Evolutionary conservation across 2,113 vertebrate genomes (phyloP), one percentile per base, ranked within the genome.

Genomic region (Acrocephalus kingi): DNA sequence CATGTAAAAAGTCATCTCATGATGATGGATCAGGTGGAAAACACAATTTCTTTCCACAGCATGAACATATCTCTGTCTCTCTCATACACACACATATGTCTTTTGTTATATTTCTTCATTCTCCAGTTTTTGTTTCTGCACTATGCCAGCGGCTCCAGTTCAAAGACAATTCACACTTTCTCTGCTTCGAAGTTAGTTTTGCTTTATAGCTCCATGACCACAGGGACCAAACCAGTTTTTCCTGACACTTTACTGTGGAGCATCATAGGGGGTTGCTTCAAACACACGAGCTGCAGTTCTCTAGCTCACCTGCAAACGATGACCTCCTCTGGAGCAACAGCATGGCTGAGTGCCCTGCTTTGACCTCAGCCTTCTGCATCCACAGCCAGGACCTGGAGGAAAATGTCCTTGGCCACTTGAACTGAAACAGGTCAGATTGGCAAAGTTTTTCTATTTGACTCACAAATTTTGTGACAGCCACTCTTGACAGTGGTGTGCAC

Each of bases 311-410:
- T 77, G 31, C 37, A 19, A 48, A 51, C 63, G 41, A 33, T n/a
- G 3, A 52, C 27, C 61, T 80, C 20, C 33, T 49, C 51, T 8
- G 1, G 51, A 66, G 86, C 23, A 77, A 17, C 2, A 1, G 1
- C 1, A 0, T 4, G 2, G 27, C 33, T 2, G 6, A 66, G 41
- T 5, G 14, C 25, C 22, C 49, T n/a, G 49, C 41, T 84, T 33
- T 25, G 23, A 61, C 46, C 14, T 12, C 37, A 39, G 10, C n/a
- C 31, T 33, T 41, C 69, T 54, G 24, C 16, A 11, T 17, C 56
- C 66, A 28, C 71, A 6, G 23, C 21, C 6, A 8, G 35, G 46
- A 28, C 30, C 43, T 66, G 61, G 22, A 12, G 8, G 20, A 37
- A 33, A 41, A 35, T 45, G 9, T 31, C 55, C 56, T 61, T 15